phyloP scores from a whole-genome alignment of 2,797 vertebrate genomes.

The Spheniscus humboldti region DNA sequence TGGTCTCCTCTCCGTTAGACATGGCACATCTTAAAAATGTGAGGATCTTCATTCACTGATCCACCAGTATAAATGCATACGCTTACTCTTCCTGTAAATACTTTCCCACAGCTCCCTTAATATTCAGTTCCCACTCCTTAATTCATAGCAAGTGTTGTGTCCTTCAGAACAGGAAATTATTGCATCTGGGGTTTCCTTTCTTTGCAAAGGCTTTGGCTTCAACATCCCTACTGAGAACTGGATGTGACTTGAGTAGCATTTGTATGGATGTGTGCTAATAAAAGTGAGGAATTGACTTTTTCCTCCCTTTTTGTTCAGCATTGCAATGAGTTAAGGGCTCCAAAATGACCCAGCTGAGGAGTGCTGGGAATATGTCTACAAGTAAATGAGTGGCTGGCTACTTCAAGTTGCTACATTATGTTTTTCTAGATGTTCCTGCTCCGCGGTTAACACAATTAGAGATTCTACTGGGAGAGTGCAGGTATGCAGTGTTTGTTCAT shows the following conservation, averaged over 20 bases:
- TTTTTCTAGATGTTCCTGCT: background rate
- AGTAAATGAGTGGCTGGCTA: background rate
- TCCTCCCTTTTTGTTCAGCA: background rate
- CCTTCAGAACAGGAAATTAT: background rate
- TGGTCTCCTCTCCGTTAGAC: background rate
- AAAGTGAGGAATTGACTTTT: background rate
- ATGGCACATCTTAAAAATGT: background rate
- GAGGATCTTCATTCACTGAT: background rate
- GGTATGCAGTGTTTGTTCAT: background rate
- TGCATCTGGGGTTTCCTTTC: background rate
- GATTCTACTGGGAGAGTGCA: rapidly evolving
- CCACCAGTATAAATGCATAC: background rate
- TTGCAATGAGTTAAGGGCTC: background rate
- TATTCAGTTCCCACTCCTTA: background rate
- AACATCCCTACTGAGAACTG: background rate
- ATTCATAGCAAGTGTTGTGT: background rate
- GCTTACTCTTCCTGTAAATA: background rate
- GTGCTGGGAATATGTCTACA: background rate
- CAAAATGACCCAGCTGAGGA: background rate
- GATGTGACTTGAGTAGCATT: background rate
- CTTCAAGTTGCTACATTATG: background rate
- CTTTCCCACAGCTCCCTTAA: background rate
- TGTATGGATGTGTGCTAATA: background rate
- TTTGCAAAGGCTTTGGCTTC: background rate
- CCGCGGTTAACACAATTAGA: background rate